Evolutionary conservation across 2,888 invertebrate species (phyloP).

Genomic region (Cantharis rufa): DNA sequence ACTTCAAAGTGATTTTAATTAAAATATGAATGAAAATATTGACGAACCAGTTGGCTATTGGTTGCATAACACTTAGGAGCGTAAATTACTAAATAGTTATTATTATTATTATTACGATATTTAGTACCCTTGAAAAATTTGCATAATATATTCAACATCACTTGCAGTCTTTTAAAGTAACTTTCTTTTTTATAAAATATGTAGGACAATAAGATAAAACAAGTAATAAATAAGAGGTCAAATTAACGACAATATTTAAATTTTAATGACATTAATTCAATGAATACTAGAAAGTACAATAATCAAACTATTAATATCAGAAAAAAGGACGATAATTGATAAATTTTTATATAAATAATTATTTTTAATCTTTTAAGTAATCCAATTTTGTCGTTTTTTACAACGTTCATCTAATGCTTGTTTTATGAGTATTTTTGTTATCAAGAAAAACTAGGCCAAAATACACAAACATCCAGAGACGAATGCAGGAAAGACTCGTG

Average conservation of each 20-base stretch:
- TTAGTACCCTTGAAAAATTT: neutral
- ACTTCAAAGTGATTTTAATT: conserved; percentile 33
- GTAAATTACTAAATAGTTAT: neutral
- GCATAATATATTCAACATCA: neutral
- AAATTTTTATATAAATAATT: neutral
- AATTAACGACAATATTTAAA: neutral
- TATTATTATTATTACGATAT: neutral
- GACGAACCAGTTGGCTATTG: neutral
- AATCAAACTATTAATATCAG: neutral
- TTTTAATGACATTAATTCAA: neutral
- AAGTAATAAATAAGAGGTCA: neutral
- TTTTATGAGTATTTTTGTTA: neutral
- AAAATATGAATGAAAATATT: conserved; percentile 21
- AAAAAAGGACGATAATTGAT: neutral
- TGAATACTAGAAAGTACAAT: neutral
- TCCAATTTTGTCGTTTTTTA: neutral
- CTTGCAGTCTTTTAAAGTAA: neutral
- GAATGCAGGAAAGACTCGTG: neutral
- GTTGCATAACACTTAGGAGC: conserved; percentile 1
- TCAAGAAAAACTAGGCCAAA: neutral
- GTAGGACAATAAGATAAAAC: neutral
- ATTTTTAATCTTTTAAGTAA: neutral
- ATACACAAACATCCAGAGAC: neutral
- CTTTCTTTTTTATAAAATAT: neutral
- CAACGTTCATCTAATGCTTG: neutral